Evolutionary conservation across 2,797 vertebrate species (phyloP), one percentile per base, ranked within the genome.

Genomic region (Sarcoramphus papa): DNA sequence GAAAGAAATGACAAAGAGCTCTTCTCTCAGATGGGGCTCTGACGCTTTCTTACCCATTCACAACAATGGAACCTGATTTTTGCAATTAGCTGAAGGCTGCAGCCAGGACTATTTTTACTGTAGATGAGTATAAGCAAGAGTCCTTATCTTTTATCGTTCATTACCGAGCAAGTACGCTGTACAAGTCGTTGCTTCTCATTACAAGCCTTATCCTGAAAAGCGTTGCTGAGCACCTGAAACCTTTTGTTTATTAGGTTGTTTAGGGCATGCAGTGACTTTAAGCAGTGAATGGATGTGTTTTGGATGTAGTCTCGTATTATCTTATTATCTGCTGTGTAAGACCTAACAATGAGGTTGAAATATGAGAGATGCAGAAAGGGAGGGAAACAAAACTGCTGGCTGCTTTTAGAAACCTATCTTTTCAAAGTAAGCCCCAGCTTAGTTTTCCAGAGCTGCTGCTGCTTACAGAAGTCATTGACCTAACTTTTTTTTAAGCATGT

Each of bases 161-260:
- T 64, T 64, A 45, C 24, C 2, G 2, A 87, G 67, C 33, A 63
- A 47, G 30, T 31, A 33, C 0, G 0, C 24, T 10, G 6, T 50
- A 12, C 54, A 35, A 59, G 47, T 27, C 47, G 48, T 12, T 53
- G 33, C 62, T 93, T 53, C 80, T 84, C 59, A 43, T 92, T 87
- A 56, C 54, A 73, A 90, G 43, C 45, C 45, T 82, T 33, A 89
- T 17, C 51, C 84, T 74, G 77, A 15, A 57, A 92, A 67, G 48
- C 50, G 28, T 48, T 70, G 80, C 79, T 65, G 74, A 92, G 70
- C 65, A 59, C 62, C 85, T 37, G 54, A 73, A 79, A 56, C 59
- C 43, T 81, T 81, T 62, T 51, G 51, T 63, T 88, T 88, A n/a
- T 62, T 51, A 53, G 14, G 25, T 67, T 84, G 47, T 79, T 73